phyloP scores from a whole-genome alignment of 2,797 vertebrate genomes.

The Sylvilagus floridanus region DNA sequence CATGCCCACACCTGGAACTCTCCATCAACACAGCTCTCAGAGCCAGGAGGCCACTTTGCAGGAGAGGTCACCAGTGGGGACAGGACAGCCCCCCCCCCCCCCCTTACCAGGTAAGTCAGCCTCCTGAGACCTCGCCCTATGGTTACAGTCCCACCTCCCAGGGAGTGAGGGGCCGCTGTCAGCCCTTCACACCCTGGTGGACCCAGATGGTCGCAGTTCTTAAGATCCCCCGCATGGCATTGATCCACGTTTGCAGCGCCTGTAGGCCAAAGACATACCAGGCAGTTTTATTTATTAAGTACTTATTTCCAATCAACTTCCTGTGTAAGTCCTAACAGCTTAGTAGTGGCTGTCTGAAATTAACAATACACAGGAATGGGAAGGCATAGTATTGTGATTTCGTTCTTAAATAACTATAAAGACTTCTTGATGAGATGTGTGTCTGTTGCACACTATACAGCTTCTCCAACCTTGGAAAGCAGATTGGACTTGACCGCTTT shows the following conservation, averaged over 20 bases:
- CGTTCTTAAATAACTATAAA: not conserved
- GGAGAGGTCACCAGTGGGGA: not conserved
- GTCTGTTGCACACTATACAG: rapidly evolving
- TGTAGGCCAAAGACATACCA: not conserved
- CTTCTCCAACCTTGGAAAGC: not conserved
- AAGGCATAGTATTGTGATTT: not conserved
- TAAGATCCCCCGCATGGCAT: not conserved
- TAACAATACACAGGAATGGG: not conserved
- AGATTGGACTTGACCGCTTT: not conserved
- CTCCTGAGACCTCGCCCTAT: not conserved
- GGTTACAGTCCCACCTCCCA: too few relatives aligned
- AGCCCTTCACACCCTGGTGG: not conserved
- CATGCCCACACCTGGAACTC: not conserved
- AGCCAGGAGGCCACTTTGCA: not conserved
- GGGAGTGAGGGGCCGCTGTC: not conserved
- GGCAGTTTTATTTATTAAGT: not conserved
- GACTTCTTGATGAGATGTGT: not conserved
- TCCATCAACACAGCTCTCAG: not conserved
- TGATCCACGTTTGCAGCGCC: not conserved
- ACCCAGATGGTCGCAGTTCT: not conserved
- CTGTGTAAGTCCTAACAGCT: not conserved
- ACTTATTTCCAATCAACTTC: not conserved
- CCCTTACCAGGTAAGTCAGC: not conserved
- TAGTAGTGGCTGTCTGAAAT: not conserved
- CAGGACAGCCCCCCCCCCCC: too few relatives aligned